These are phyloP conservation scores for Opisthograptis luteolata DNA, from an alignment of 2,888 invertebrate species.

Conservation along the genomic window DNA sequence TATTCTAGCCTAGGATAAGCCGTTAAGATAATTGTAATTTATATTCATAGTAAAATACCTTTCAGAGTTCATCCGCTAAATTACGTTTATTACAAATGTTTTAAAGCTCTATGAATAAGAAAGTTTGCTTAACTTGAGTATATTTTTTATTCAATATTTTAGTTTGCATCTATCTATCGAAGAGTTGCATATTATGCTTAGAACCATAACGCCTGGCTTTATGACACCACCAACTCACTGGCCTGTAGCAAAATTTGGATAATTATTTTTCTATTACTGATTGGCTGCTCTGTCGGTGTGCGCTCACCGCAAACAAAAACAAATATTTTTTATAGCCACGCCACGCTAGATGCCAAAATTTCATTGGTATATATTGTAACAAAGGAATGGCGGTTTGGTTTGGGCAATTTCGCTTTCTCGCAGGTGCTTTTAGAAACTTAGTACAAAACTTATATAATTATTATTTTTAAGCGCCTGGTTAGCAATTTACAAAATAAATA, in stretches of 20 bases:
- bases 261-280: too few species aligned
- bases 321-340: not conserved
- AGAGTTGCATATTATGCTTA: too few species aligned
- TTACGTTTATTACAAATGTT: not conserved
- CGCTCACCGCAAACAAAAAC: too few species aligned
- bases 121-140: too few species aligned
- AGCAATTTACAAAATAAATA: conserved; percentile 7
- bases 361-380: not conserved
- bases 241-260: too few species aligned
- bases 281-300: too few species aligned
- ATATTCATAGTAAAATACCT: too few species aligned
- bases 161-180: too few species aligned
- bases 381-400: not conserved
- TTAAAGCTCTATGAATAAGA: too few species aligned
- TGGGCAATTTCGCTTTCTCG: not conserved
- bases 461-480: not conserved
- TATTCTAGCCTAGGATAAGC: too few species aligned
- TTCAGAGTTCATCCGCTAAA: too few species aligned
- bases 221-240: not conserved
- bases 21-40: not conserved
- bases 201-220: not conserved
- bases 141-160: too few species aligned
- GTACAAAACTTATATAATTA: not conserved
- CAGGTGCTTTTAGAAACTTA: not conserved
- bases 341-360: not conserved